Base-by-base conservation (phyloP, 2,797 vertebrate genomes). In the Chlorospingus flavigularis region DNA sequence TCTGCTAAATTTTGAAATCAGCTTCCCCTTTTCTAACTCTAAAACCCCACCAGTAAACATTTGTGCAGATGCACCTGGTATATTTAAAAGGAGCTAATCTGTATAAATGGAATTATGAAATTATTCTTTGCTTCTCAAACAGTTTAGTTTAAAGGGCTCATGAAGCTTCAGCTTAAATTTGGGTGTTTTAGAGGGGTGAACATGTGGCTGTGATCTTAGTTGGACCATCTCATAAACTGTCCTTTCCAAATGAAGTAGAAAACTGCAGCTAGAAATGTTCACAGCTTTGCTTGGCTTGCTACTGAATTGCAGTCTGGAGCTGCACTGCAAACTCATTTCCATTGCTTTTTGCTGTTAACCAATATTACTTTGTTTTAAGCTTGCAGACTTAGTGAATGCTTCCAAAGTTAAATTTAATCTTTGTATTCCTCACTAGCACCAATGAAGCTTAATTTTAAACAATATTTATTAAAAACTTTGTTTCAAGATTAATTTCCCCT, bases 401-500 rank as follows among this genome's bases (percentile, higher is more conserved):
- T 65, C 90, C 61, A 90, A 80, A 77, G 26, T 94, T 78, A 86
- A 90, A 88, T 92, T 77, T 88, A 76, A 80, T 76, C 88, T 75
- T 53, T 80, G 50, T 80, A 21, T 88, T 92, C 42, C 43, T 79
- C 66, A 87, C 35, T 86, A 74, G 53, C 86, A 92, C 74, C 21
- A 50, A 12, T 7, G 11, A 89, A 54, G 61, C 24, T 82, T 66
- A 53, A 66, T 88, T 97, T 94, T 90, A 88, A 90, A 21, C 60
- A 76, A 18, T 5, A 14, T 86, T 91, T 96, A 40, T 65, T 83
- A 37, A 92, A 96, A 94, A 96, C 80, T 94, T 96, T 94, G 96
- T 95, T 97, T 95, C 66, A 91, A 88, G 71, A 94, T 94, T 62
- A 96, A 96, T 96, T 94, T 96, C 88, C 72, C 81, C 62, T 73